Evolutionary conservation across 2,113 vertebrate genomes (phyloP), one percentile per base, ranked within the genome.

Genomic region (Centrocercus urophasianus): DNA sequence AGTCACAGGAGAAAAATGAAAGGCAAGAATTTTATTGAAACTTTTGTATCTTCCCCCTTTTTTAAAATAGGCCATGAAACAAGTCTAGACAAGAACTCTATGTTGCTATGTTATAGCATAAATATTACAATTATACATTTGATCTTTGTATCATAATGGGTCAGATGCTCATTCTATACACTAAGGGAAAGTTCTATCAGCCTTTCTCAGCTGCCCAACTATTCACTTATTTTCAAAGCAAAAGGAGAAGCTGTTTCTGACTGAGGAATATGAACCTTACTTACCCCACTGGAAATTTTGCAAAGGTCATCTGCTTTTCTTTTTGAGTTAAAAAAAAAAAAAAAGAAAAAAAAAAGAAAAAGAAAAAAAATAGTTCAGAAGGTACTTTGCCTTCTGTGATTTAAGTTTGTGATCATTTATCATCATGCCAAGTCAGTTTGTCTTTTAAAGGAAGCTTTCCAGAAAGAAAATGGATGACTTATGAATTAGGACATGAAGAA

Each of bases 311-410:
- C 50, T 83, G 67, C 54, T 89, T 94, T 89, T 84, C 80, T 90
- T 50, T 38, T 25, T 18, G 50, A 82, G 61, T 34, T 61, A 71
- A 45, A 63, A 83, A 88, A 65, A 52, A 60, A 34, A 4, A 48
- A n/a, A 52, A 50, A 32, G 10, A 10, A 20, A 18, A 13, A 63
- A 54, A 8, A 54, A 28, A 16, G 8, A 54, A 15, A 54, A 5
- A 50, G 25, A 50, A 50, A 13, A 60, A 34, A 6, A 48, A 59
- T 40, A 36, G 8, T 42, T 89, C 64, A 54, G 83, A 94, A 95
- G 89, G 85, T 95, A 88, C 90, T 95, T 93, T 87, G 61, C 64
- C 90, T 67, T 94, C 52, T 91, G 52, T 95, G 88, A 88, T 88
- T 90, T 81, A 91, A 93, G 66, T 86, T 86, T 76, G 54, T 3